A percentile compares a stretch with the other conserved stretches of the same genome.
Conservation (phyloP, 2,113 vertebrate genomes). For the Pao palembangensis region DNA sequence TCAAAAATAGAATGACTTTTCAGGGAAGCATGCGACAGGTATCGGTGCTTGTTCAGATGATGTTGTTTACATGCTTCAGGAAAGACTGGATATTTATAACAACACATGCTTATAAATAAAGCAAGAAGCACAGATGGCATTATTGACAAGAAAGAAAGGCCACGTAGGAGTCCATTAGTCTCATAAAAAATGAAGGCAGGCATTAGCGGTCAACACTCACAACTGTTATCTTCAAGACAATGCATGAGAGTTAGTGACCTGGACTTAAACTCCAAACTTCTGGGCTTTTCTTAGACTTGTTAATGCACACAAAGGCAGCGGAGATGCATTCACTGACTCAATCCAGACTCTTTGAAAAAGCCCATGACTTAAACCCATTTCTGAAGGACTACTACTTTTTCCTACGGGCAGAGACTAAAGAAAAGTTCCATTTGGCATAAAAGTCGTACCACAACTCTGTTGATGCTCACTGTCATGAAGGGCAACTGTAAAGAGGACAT, state of each 20-base stretch:
- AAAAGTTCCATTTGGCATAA: slow-evolving; percentile 44
- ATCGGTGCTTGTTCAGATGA: no score
- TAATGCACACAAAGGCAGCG: slow-evolving; percentile 43
- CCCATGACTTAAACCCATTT: slow-evolving; percentile 17
- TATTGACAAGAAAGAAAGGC: slow-evolving; percentile 41
- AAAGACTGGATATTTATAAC: no score
- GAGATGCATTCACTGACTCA: slow-evolving; percentile 29
- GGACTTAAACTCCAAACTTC: slow-evolving; percentile 43
- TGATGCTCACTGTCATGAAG: slow-evolving; percentile 16
- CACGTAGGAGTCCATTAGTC: slow-evolving; percentile 70
- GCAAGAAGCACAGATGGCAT: slow-evolving; percentile 37
- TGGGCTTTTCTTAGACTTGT: slow-evolving; percentile 38
- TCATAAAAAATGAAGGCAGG: slow-evolving; percentile 74
- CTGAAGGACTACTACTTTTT: slow-evolving; percentile 27
- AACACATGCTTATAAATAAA: background rate
- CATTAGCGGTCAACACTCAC: slow-evolving; percentile 38
- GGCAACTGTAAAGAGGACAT: no score
- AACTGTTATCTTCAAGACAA: slow-evolving; percentile 49
- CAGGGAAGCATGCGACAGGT: no score
- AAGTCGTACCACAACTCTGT: slow-evolving; percentile 32
- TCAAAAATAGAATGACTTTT: no score
- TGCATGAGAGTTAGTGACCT: slow-evolving; percentile 60
- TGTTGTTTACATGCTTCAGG: no score
- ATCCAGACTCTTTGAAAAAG: slow-evolving; percentile 26
- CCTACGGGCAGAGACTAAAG: slow-evolving; percentile 19